A percentile compares a stretch with the other conserved stretches of the same genome.
phyloP scores from a whole-genome alignment of 2,888 invertebrate species.

The Trilocha varians region DNA sequence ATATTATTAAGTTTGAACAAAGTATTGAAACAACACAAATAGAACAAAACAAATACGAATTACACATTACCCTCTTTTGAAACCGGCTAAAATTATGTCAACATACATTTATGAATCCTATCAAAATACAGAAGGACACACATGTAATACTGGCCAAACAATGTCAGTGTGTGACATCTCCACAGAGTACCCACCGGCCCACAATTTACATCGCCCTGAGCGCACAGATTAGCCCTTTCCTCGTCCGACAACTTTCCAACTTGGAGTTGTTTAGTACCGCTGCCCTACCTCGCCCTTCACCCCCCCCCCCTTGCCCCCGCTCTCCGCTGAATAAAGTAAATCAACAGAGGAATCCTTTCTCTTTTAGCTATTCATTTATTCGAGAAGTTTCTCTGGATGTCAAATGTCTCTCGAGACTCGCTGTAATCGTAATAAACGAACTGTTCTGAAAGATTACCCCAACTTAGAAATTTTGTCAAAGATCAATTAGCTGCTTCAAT shows the following conservation, averaged over 20 bases:
- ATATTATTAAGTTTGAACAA: too few species aligned
- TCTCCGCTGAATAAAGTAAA: neutral
- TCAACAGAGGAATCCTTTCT: conserved; percentile 1
- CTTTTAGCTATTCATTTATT: conserved; percentile 1
- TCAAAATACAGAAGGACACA: too few species aligned
- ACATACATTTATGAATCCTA: too few species aligned
- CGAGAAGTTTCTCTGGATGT: neutral
- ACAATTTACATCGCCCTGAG: neutral
- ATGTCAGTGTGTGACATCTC: neutral
- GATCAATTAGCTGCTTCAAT: neutral
- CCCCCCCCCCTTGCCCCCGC: too few species aligned
- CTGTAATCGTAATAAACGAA: neutral
- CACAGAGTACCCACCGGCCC: too few species aligned
- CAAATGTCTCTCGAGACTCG: neutral
- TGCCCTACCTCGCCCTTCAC: too few species aligned
- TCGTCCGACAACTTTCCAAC: conserved; percentile 1
- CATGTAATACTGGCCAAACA: neutral
- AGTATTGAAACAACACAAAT: too few species aligned
- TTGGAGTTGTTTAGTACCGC: conserved; percentile 2
- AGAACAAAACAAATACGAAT: too few species aligned
- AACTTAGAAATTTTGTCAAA: neutral
- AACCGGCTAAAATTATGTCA: too few species aligned
- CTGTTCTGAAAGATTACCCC: neutral
- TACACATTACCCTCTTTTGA: too few species aligned
- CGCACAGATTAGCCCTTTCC: conserved; percentile 8